These are phyloP conservation scores for Otolemur crassicaudatus DNA, from an alignment of 2,797 vertebrate species.

Conservation along the genomic window DNA sequence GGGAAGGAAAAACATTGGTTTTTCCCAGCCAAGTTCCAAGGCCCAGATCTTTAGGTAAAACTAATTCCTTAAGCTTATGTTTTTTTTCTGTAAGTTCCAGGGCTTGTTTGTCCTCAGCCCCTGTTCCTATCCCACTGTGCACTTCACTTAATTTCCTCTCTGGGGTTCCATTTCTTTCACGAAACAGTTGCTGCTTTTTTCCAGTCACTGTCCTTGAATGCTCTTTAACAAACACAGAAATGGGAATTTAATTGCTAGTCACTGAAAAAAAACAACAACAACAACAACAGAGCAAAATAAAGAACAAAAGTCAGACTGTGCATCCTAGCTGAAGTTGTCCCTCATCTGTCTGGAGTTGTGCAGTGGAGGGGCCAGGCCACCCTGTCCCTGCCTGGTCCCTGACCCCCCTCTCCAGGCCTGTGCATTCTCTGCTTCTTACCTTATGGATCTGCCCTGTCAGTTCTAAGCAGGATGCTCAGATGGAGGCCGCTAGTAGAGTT, in stretches of 20 bases:
- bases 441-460: not conserved
- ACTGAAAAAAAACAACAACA: not conserved
- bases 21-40: not conserved
- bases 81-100: not conserved
- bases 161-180: not conserved
- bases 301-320: not conserved
- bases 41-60: not conserved
- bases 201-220: not conserved
- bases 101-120: not conserved
- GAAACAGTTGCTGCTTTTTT: not conserved
- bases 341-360: not conserved
- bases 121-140: not conserved
- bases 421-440: not conserved
- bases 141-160: not conserved
- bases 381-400: not conserved
- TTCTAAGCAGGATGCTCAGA: not conserved
- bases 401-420: not conserved
- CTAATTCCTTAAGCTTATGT: not conserved
- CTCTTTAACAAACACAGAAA: slow-evolving; percentile 17
- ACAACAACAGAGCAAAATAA: not conserved
- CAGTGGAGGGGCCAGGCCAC: too few relatives aligned
- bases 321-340: not conserved
- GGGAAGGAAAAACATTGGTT: not conserved
- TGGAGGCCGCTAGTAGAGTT: not conserved
- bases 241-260: not conserved